Base-by-base conservation (phyloP, 2,113 vertebrate genomes). In the Arvicanthis niloticus region DNA sequence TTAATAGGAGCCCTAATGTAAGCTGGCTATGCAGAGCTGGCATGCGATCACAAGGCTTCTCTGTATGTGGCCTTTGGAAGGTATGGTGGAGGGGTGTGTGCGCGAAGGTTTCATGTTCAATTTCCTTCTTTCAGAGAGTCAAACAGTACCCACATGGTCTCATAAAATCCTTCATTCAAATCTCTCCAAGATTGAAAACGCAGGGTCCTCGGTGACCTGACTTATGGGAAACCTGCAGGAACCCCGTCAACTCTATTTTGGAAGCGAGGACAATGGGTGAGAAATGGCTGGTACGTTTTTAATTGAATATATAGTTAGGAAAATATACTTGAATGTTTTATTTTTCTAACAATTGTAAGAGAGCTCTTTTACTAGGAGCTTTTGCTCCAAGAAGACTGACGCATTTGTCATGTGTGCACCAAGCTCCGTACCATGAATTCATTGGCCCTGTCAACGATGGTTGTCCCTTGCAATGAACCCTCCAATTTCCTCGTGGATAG, bases 131-230 rank as follows among this genome's bases (percentile, higher is more conserved):
- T 89, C 31, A 84, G 58, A 70, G 62, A 91, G 72, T 96, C 89
- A 93, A 75, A 89, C 91, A 45, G 78, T 91, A 85, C 84, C 89
- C 87, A 96, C 95, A 94, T 81, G 90, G 90, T 88, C 91, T 94
- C 93, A 90, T 97, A 97, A 97, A 97, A 96, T 65, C 48, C 80
- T 95, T 93, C 89, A 90, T 96, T 97, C 89, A 88, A 75, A 95
- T 90, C 87, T 97, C 78, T 93, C 62, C 75, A 58, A 94, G 96
- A 98, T 60, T 81, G 90, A 91, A 96, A 95, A 91, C 15, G 87
- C 92, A 94, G 88, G 77, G 56, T 96, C 76, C 65, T 53, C 91
- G 65, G 94, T 94, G 89, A 96, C 84, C 70, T 77, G 42, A 72
- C 89, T 75, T 75, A 91, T 89, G 75, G 67, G 89, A 94, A 97